A percentile compares a stretch with the other conserved stretches of the same genome.
Conservation (phyloP, 2,113 vertebrate species). For the Proteles cristata region DNA sequence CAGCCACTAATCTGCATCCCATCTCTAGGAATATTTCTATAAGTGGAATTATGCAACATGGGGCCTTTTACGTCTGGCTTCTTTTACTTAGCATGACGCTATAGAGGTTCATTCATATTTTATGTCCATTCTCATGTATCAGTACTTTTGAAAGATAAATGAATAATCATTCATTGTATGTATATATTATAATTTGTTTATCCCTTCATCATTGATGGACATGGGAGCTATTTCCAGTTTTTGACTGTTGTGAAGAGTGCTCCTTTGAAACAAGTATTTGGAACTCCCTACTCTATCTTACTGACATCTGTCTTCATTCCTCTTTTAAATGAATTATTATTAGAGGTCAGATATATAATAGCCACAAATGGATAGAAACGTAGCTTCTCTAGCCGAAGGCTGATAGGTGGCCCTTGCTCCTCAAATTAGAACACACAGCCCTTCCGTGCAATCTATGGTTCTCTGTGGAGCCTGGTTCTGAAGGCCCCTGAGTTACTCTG, state of each 20-base stretch:
- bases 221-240: not conserved
- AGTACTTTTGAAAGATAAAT: not conserved
- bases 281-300: not conserved
- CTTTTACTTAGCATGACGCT: not conserved
- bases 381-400: not conserved
- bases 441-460: not conserved
- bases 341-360: not conserved
- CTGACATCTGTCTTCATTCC: not conserved
- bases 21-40: not conserved
- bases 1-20: not conserved
- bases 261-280: not conserved
- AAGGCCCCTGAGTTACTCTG: not conserved
- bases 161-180: not conserved
- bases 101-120: not conserved
- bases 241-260: not conserved
- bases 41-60: not conserved
- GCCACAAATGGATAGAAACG: not conserved
- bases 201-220: not conserved
- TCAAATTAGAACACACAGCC: not conserved
- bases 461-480: not conserved
- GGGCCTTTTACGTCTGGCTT: not conserved
- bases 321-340: not conserved
- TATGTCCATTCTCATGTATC: not conserved
- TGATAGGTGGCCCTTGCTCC: not conserved
- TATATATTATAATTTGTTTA: not conserved